Evolutionary conservation across 2,797 vertebrate genomes (phyloP).

Genomic region (Acomys russatus): DNA sequence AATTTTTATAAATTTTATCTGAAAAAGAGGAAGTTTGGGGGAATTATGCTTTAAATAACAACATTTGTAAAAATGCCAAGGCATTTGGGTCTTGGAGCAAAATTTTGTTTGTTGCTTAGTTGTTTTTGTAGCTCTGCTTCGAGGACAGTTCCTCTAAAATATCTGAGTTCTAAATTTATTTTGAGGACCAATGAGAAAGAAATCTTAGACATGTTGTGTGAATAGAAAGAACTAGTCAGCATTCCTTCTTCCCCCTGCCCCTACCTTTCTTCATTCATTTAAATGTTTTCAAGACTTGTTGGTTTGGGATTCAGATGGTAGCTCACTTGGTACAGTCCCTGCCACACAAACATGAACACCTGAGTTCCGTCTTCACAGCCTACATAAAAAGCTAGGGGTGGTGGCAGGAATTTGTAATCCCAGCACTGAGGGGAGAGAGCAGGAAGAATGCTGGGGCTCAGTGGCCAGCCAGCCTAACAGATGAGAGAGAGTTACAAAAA

Average conservation of each 20-base stretch:
- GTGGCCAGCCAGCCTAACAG: background rate
- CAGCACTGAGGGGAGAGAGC: background rate
- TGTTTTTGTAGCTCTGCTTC: conserved; percentile 44
- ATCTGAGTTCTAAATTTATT: conserved; percentile 22
- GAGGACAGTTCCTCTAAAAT: conserved; percentile 56
- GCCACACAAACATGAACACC: background rate
- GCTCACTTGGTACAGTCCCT: background rate
- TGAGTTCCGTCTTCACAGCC: background rate
- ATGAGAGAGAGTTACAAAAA: background rate
- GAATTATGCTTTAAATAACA: conserved; percentile 50
- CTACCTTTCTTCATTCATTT: background rate
- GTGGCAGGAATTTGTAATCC: background rate
- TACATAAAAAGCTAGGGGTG: background rate
- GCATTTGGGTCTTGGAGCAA: background rate
- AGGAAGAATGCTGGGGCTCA: background rate
- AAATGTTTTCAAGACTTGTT: conserved; percentile 53
- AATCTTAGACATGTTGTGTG: conserved; percentile 2
- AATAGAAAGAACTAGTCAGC: conserved; percentile 14
- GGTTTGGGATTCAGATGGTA: background rate
- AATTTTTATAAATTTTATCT: background rate
- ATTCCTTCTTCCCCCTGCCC: background rate
- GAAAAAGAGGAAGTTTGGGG: conserved; percentile 43
- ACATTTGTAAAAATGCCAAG: conserved; percentile 27
- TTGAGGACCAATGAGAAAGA: conserved; percentile 43
- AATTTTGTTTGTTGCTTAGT: background rate